phyloP scores from a whole-genome alignment of 92 coral and sea anemone genomes.

The Paramuricea clavata region DNA sequence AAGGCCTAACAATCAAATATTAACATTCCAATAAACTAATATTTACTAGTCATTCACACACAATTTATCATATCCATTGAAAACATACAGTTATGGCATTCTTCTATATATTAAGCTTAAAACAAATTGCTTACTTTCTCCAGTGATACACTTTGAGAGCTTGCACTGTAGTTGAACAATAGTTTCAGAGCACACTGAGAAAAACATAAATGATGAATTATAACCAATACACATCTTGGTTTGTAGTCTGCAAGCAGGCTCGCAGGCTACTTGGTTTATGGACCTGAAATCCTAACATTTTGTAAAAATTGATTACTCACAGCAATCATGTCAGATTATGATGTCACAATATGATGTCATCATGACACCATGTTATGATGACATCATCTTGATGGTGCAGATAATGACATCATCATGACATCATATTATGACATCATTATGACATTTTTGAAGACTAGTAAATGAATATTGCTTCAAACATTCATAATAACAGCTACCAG shows the following conservation, averaged over 20 bases:
- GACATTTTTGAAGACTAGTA: background rate
- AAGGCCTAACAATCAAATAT: slow-evolving; percentile 56
- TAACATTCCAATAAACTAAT: background rate
- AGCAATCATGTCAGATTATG: too few species aligned
- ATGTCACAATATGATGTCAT: too few species aligned
- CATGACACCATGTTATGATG: too few species aligned
- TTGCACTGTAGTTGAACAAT: slow-evolving; percentile 82
- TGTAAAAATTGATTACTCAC: too few species aligned
- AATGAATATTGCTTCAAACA: background rate
- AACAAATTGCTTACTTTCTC: slow-evolving; percentile 52
- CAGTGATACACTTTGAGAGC: slow-evolving; percentile 75
- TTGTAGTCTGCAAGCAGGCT: too few species aligned
- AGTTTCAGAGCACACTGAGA: slow-evolving; percentile 90
- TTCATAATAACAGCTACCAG: slow-evolving; percentile 43
- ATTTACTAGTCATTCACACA: background rate
- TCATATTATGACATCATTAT: background rate
- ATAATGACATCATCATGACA: background rate
- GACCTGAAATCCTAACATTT: too few species aligned
- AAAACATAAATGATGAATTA: background rate
- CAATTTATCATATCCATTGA: background rate
- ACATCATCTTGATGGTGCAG: background rate
- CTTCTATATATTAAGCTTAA: background rate
- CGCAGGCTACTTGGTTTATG: too few species aligned
- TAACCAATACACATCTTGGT: too few species aligned
- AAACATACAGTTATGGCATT: background rate